Evolutionary conservation across 2,113 vertebrate species (phyloP).

Genomic region (Uropsilus gracilis): DNA sequence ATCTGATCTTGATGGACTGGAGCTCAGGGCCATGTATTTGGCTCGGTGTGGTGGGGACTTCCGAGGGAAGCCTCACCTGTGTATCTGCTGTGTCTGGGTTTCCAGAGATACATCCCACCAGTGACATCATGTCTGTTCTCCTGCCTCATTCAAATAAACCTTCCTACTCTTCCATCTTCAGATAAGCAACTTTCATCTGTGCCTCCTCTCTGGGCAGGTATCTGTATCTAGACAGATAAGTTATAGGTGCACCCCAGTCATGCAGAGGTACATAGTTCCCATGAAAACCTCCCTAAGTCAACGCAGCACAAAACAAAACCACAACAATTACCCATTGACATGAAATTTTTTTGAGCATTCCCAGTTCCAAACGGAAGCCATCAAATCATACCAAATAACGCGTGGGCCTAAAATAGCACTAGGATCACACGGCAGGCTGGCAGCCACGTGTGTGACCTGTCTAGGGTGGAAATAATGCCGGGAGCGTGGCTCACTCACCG

Average conservation of each 20-base stretch:
- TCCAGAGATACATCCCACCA: not conserved
- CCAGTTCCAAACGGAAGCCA: not conserved
- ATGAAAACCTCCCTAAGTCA: not conserved
- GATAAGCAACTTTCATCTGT: not conserved
- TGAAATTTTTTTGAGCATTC: not conserved
- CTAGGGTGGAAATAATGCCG: no score
- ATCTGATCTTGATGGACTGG: not conserved
- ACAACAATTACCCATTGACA: not conserved
- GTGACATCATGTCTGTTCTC: not conserved
- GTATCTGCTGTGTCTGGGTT: not conserved
- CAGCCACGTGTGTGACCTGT: no score
- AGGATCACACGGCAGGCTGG: no score
- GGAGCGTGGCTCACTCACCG: no score
- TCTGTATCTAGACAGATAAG: fast-evolving
- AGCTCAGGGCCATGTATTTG: not conserved
- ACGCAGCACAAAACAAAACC: not conserved
- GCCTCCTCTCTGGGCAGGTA: not conserved
- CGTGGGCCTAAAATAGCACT: not conserved
- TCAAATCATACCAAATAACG: not conserved
- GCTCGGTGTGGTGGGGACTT: not conserved
- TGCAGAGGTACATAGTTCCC: not conserved
- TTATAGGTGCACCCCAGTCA: not conserved
- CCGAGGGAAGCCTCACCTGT: not conserved
- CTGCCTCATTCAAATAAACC: not conserved
- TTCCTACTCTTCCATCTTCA: not conserved